These are phyloP conservation scores for Pagrus major DNA, from an alignment of 2,113 vertebrate genomes.

Conservation along the genomic window DNA sequence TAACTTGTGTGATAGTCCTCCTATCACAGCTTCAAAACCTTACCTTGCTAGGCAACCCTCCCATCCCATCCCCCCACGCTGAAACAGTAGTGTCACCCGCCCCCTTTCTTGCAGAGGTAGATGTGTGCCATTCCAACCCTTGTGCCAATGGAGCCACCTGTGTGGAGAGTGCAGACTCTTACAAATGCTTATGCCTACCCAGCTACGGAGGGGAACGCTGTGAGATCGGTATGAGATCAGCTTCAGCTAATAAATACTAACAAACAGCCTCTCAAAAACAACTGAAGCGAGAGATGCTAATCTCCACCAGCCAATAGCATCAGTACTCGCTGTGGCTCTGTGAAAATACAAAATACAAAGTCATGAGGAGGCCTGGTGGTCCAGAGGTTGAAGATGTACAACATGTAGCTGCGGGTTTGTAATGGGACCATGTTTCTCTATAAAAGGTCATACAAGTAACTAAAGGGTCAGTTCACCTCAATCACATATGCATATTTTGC, in stretches of 20 bases:
- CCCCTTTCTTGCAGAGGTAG: constrained; percentile 96
- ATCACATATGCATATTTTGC: not conserved
- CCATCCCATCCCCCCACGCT: constrained; percentile 10
- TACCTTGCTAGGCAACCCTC: constrained; percentile 1
- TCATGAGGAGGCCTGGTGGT: not conserved
- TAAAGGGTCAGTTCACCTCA: constrained; percentile 12
- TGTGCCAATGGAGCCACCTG: constrained; percentile 99
- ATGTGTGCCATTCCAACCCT: constrained; percentile 95
- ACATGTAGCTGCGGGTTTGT: not conserved
- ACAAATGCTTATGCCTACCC: constrained; percentile 99
- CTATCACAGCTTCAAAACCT: constrained; percentile 55
- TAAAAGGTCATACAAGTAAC: not conserved
- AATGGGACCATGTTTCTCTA: not conserved
- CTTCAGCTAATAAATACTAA: constrained; percentile 95
- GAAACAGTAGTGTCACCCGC: constrained; percentile 64
- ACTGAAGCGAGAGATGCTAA: constrained; percentile 18
- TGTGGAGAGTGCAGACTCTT: constrained; percentile 92
- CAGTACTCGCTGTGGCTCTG: not conserved
- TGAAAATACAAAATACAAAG: not conserved
- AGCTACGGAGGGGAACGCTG: constrained; percentile 98
- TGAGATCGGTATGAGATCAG: constrained; percentile 95
- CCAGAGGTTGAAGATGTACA: not conserved
- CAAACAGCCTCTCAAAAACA: constrained; percentile 80
- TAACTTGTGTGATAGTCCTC: constrained; percentile 46
- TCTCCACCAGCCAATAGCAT: not conserved